Evolutionary conservation across 2,797 vertebrate genomes (phyloP).

Genomic region (Carapus acus): DNA sequence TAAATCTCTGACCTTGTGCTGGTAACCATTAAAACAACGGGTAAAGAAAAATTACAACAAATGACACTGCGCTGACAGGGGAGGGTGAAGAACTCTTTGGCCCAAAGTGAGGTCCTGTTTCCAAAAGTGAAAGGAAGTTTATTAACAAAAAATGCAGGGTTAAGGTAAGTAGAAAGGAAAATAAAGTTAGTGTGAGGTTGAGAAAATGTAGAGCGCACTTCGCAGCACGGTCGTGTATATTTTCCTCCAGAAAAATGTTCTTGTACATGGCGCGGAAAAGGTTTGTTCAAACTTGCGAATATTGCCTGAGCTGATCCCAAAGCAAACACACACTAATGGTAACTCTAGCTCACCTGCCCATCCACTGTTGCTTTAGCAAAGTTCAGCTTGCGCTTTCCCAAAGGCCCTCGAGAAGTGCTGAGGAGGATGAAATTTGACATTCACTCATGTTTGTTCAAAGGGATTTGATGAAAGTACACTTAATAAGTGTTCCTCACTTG

Average conservation of each 20-base stretch:
- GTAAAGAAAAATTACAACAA: constrained; percentile 20
- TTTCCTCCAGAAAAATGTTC: constrained; percentile 53
- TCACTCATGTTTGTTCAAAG: constrained; percentile 46
- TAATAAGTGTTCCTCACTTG: constrained; percentile 28
- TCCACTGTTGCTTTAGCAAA: constrained; percentile 61
- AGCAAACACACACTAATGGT: constrained; percentile 58
- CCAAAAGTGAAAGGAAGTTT: constrained; percentile 42
- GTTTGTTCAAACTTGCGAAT: constrained; percentile 60
- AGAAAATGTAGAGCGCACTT: constrained; percentile 31
- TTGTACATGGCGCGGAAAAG: constrained; percentile 44
- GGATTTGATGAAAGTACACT: constrained; percentile 33
- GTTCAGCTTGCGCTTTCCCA: constrained; percentile 46
- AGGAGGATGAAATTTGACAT: constrained; percentile 54
- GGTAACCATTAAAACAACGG: constrained; percentile 9
- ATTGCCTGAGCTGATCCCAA: constrained; percentile 58
- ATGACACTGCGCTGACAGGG: constrained; percentile 35
- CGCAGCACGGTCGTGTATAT: constrained; percentile 32
- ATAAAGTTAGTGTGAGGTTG: constrained; percentile 47
- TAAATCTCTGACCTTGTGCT: constrained; percentile 9
- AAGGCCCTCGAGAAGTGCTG: constrained; percentile 41
- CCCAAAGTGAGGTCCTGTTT: constrained; percentile 48
- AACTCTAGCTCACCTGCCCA: constrained; percentile 56
- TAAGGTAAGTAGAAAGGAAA: constrained; percentile 42
- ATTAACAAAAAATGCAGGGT: constrained; percentile 29
- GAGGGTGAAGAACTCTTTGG: constrained; percentile 39